Evolutionary conservation across 2,888 invertebrate genomes (phyloP).

Genomic region (Lepidocyrtoides sp.): DNA sequence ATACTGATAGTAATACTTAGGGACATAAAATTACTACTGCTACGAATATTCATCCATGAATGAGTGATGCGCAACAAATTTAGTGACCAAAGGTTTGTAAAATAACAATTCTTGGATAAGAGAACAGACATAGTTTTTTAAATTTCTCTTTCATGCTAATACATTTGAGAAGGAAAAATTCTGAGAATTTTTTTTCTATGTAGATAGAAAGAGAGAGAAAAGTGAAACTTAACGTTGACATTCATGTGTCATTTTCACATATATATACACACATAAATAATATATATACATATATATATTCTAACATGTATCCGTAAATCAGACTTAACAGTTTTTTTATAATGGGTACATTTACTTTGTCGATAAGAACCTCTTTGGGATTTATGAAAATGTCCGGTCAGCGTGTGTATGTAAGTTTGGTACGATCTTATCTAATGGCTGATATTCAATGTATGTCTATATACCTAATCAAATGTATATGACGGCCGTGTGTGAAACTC

Average conservation of each 20-base stretch:
- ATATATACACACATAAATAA: slow-evolving; percentile 30
- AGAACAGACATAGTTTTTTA: slow-evolving; percentile 74
- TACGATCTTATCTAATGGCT: slow-evolving; percentile 54
- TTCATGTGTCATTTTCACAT: slow-evolving; percentile 37
- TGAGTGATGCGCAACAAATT: slow-evolving; percentile 81
- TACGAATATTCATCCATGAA: slow-evolving; percentile 73
- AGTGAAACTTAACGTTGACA: slow-evolving; percentile 47
- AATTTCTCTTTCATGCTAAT: slow-evolving; percentile 74
- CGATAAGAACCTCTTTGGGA: slow-evolving; percentile 41
- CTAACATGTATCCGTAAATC: slow-evolving; percentile 56
- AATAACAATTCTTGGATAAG: slow-evolving; percentile 58
- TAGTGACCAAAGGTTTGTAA: slow-evolving; percentile 82
- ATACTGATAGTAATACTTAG: slow-evolving; percentile 21
- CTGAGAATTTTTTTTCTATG: slow-evolving; percentile 64
- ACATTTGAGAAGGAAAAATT: slow-evolving; percentile 45
- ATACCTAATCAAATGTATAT: slow-evolving; percentile 42
- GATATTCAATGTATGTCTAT: slow-evolving; percentile 42
- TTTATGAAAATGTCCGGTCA: slow-evolving; percentile 53
- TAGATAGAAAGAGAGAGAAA: slow-evolving; percentile 27
- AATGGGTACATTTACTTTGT: slow-evolving; percentile 65
- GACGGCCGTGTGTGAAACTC: slow-evolving; percentile 38
- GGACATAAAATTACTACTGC: slow-evolving; percentile 39
- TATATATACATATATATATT: slow-evolving; percentile 55
- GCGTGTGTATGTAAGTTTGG: slow-evolving; percentile 47
- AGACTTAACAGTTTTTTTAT: slow-evolving; percentile 47